Evolutionary conservation across 1,140 invertebrate species (phyloP), one percentile per base, ranked within the genome.

Genomic region (Eumeta japonica): DNA sequence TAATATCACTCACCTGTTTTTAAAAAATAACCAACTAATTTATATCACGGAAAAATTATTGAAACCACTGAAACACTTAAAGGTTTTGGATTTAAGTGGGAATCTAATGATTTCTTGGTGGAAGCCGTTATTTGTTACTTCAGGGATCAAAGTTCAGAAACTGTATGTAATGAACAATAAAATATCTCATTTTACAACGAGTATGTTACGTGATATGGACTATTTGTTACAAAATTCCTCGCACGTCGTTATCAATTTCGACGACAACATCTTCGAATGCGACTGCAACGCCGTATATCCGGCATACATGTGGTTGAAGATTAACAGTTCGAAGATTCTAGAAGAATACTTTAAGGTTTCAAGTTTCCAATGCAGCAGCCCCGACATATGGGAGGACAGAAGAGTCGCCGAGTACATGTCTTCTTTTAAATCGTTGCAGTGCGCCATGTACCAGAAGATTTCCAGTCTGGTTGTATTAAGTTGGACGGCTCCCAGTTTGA

Each of bases 121-220:
- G 54, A 54, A 58, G 16, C 59, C 62, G 16, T 19, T 79, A 30
- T 80, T 81, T 46, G 33, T 67, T 3, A 32, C 50, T 3, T 52
- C 51, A 10, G 55, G 62, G 28, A 62, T 75, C 11, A 47, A 43
- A 10, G 52, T 79, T 3, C 41, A 45, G 3, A 59, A 54, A 15
- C 14, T 81, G 1, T 55, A 62, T 37, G 45, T 81, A 19, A 58
- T 57, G 2, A 62, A 76, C 17, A 83, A 83, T 51, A 77, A 78
- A 58, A 66, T 83, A 28, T 66, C 73, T 4, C 67, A 74, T 41
- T 62, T 81, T 12, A 78, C 72, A 10, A 27, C 63, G 18, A 71
- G 66, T n/a, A 82, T 83, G 79, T 57, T 81, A 18, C 45, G 75
- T 40, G 80, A 83, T 47, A 75, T 81, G 18, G 55, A 52, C 16